Evolutionary conservation across 2,888 invertebrate genomes (phyloP), one percentile per base, ranked within the genome.

Genomic region (Eupithecia dodoneata): DNA sequence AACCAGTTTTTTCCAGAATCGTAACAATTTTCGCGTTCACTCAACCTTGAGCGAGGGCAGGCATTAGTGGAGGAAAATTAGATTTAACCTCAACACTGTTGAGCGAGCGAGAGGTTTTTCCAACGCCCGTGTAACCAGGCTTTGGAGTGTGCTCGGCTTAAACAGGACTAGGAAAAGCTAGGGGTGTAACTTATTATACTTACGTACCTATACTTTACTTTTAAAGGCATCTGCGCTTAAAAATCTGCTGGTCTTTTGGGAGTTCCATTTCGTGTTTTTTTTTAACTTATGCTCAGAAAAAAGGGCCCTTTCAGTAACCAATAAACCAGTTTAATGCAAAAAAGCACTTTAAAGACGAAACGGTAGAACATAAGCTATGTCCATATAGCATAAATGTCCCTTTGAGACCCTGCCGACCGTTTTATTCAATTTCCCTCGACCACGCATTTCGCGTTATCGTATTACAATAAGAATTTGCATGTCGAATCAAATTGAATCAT

Each of bases 11-110:
- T 47, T 15, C 2, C 12, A 30, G 47, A 70, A 45, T 80, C 83
- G 89, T 90, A 87, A 91, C 91, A 93, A 92, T 92, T 93, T 93
- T 91, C 89, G 89, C 89, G 90, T 88, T 90, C 90, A 89, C 90
- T 90, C 92, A 90, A 90, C 90, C 92, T 89, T 90, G 87, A 88
- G 88, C 85, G 82, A 82, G 87, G 88, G 86, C 86, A 83, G 87
- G 87, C 91, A 93, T 93, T 93, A 93, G 91, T 88, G 90, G 90
- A 85, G 89, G 90, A 89, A 92, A 94, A 94, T 94, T 94, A 92
- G 92, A 94, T 94, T 94, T 91, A 91, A 91, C 91, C 91, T 92
- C 93, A 90, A 90, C 91, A 88, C 90, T 87, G 83, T 85, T 83
- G 85, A 59, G 18, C 10, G 18, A 18, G 59, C 9, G 59, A 85